Evolutionary conservation across 1,140 invertebrate species (phyloP).

Genomic region (Scaptomyza graminum): DNA sequence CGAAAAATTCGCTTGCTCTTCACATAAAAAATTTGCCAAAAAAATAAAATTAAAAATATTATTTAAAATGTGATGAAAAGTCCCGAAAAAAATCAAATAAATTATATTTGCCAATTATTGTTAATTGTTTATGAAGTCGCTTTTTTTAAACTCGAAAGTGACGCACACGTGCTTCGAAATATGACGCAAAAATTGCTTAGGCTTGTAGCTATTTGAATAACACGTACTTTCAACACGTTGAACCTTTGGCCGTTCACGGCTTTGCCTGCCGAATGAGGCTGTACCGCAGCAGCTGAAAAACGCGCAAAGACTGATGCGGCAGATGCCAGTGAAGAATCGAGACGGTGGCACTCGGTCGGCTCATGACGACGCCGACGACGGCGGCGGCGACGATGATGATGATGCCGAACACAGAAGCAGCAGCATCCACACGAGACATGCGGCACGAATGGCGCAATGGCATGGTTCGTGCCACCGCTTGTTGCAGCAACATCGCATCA

Average conservation of each 20-base stretch:
- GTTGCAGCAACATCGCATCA: slow-evolving; percentile 68
- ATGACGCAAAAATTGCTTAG: slow-evolving; percentile 36
- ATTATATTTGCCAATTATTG: neutral
- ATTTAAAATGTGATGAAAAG: neutral
- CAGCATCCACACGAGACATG: slow-evolving; percentile 20
- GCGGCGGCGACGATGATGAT: no score
- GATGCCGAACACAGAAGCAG: no score
- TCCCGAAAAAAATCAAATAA: neutral
- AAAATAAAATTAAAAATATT: slow-evolving; percentile 4
- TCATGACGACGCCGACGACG: neutral
- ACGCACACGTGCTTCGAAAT: slow-evolving; percentile 24
- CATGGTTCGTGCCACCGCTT: slow-evolving; percentile 33
- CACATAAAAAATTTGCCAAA: slow-evolving; percentile 5
- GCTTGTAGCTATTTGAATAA: neutral
- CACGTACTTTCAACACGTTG: slow-evolving; percentile 18
- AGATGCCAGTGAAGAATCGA: slow-evolving; percentile 24
- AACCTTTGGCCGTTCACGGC: neutral
- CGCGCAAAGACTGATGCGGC: slow-evolving; percentile 70
- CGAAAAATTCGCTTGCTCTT: slow-evolving; percentile 1
- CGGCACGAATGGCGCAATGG: slow-evolving; percentile 6
- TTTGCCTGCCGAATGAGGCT: slow-evolving; percentile 28
- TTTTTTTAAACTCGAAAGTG: neutral
- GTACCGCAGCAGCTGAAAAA: slow-evolving; percentile 66
- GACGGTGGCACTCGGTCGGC: slow-evolving; percentile 24
- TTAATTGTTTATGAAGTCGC: neutral